phyloP scores from a whole-genome alignment of 2,797 vertebrate genomes.

The Borostomias antarcticus region DNA sequence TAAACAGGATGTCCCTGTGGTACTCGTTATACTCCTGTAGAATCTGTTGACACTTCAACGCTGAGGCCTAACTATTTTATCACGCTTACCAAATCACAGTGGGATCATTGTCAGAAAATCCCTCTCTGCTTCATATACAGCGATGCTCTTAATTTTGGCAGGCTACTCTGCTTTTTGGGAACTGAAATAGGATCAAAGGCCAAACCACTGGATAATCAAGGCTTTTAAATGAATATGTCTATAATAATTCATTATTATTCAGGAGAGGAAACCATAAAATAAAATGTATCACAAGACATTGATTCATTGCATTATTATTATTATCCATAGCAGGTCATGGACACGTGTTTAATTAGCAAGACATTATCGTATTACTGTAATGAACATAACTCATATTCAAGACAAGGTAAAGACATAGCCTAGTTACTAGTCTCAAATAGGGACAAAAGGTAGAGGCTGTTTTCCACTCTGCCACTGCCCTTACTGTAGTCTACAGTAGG shows the following conservation, averaged over 20 bases:
- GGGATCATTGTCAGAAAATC: no score
- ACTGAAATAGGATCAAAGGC: neutral
- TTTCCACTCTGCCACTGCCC: neutral
- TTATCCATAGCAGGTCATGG: neutral
- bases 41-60: slow-evolving; percentile 7
- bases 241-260: neutral
- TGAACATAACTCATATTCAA: no score
- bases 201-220: neutral
- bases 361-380: no score
- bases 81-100: no score
- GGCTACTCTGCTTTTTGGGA: neutral
- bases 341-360: no score
- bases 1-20: slow-evolving; percentile 40
- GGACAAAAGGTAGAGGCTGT: slow-evolving; percentile 4
- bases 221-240: neutral
- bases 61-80: no score
- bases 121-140: neutral
- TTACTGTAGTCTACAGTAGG: slow-evolving; percentile 26
- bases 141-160: neutral
- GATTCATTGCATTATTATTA: neutral
- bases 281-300: neutral
- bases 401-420: neutral
- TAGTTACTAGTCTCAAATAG: neutral
- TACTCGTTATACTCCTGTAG: slow-evolving; percentile 51
- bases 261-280: neutral